Evolutionary conservation across 2,113 vertebrate species (phyloP).

Genomic region (Xenus cinereus): DNA sequence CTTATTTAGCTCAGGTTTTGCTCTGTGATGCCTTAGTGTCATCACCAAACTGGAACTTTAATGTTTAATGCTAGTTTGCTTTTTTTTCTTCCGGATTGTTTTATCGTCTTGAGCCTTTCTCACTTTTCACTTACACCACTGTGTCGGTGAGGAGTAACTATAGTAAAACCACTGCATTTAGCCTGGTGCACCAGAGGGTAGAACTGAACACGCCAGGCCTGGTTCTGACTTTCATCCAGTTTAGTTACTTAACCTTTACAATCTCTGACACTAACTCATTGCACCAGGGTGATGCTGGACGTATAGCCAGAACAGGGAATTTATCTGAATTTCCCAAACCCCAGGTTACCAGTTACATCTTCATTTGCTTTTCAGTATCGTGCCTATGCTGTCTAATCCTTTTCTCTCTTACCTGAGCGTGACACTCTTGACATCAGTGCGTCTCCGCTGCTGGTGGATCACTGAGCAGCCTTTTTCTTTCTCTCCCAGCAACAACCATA

Average conservation of each 20-base stretch:
- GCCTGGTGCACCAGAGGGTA: not conserved
- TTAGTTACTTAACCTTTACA: not conserved
- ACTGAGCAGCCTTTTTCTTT: not conserved
- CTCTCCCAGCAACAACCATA: not conserved
- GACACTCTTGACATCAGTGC: not conserved
- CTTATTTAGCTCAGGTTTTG: slow-evolving; percentile 3
- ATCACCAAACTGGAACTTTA: not conserved
- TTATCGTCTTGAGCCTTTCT: not conserved
- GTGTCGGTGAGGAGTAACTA: not conserved
- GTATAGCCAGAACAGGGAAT: not conserved
- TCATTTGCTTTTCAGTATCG: not conserved
- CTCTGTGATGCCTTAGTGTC: not conserved
- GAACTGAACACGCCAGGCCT: not conserved
- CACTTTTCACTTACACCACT: not conserved
- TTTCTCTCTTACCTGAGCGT: not conserved
- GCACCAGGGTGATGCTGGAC: not conserved
- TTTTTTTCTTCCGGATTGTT: not conserved
- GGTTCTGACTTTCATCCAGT: not conserved
- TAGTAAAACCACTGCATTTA: not conserved
- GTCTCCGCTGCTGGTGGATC: not conserved
- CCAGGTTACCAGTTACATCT: not conserved
- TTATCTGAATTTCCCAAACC: not conserved
- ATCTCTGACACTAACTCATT: not conserved
- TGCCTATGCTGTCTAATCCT: not conserved
- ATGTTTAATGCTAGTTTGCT: not conserved